These are phyloP conservation scores for Xenotilapia caudafasciata DNA, from an alignment of 2,113 vertebrate species.

Conservation along the genomic window DNA sequence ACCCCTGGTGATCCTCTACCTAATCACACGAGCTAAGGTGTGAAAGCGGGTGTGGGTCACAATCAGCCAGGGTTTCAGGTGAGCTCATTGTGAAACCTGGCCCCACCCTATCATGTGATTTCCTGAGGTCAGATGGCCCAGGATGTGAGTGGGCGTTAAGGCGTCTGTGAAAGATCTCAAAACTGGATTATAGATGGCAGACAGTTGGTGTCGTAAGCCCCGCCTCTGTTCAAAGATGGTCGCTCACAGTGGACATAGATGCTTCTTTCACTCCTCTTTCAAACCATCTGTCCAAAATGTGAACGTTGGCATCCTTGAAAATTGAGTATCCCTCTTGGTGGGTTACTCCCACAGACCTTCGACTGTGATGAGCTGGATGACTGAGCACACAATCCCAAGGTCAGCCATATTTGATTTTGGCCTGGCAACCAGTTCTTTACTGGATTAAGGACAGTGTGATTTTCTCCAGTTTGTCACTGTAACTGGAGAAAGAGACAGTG, in stretches of 20 bases:
- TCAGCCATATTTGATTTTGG: not conserved
- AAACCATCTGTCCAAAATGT: not conserved
- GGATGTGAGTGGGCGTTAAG: rapidly evolving
- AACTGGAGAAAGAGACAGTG: not conserved
- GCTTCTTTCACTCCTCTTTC: not conserved
- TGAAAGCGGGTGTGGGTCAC: rapidly evolving
- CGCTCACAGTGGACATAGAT: not conserved
- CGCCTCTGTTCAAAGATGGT: not conserved
- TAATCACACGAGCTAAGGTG: rapidly evolving
- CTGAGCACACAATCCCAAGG: not conserved
- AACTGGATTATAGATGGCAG: not conserved
- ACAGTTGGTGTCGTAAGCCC: rapidly evolving
- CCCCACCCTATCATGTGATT: rapidly evolving
- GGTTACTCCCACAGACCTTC: not conserved
- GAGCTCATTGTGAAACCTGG: rapidly evolving
- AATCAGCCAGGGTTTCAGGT: rapidly evolving
- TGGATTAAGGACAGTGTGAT: not conserved
- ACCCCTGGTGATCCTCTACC: rapidly evolving
- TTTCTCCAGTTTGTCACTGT: not conserved
- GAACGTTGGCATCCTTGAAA: not conserved
- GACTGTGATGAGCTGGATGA: not conserved
- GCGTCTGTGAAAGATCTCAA: rapidly evolving
- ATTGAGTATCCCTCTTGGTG: not conserved
- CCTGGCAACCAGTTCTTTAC: not conserved
- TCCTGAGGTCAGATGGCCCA: not conserved